Conservation (phyloP, 1,140 invertebrate species). For the Scaptomyza hsui region DNA sequence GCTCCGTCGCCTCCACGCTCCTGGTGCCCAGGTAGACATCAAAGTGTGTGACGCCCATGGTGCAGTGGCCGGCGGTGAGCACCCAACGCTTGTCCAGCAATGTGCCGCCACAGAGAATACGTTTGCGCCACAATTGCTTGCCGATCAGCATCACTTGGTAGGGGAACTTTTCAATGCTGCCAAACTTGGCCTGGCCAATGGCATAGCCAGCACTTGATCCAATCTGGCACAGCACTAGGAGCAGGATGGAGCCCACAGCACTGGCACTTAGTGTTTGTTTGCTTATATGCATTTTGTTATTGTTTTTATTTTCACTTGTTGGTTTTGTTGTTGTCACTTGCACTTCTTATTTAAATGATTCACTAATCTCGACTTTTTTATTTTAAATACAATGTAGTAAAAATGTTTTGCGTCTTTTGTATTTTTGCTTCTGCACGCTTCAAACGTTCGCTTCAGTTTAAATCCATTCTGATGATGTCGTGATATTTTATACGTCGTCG, state of each 20-base stretch:
- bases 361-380: conserved; percentile 8
- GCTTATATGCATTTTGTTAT: conserved; percentile 43
- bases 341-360: conserved; percentile 40
- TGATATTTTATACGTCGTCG: conserved; percentile 78
- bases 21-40: conserved; percentile 78
- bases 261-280: conserved; percentile 35
- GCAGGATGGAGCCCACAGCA: conserved; percentile 33
- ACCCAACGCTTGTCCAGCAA: conserved; percentile 89
- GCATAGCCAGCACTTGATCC: conserved; percentile 51
- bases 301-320: conserved; percentile 12
- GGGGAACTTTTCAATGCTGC: conserved; percentile 78
- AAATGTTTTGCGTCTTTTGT: background rate
- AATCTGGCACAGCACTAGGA: conserved; percentile 28
- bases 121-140: conserved; percentile 80
- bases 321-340: conserved; percentile 47
- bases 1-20: conserved; percentile 68
- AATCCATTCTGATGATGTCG: conserved; percentile 78
- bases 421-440: conserved; percentile 66
- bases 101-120: conserved; percentile 89
- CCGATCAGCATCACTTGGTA: conserved; percentile 83
- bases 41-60: conserved; percentile 85
- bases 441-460: conserved; percentile 76
- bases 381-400: conserved; percentile 1
- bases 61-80: conserved; percentile 91
- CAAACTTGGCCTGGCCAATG: conserved; percentile 76